phyloP scores from a whole-genome alignment of 2,113 vertebrate genomes.

The Nematolebias whitei region DNA sequence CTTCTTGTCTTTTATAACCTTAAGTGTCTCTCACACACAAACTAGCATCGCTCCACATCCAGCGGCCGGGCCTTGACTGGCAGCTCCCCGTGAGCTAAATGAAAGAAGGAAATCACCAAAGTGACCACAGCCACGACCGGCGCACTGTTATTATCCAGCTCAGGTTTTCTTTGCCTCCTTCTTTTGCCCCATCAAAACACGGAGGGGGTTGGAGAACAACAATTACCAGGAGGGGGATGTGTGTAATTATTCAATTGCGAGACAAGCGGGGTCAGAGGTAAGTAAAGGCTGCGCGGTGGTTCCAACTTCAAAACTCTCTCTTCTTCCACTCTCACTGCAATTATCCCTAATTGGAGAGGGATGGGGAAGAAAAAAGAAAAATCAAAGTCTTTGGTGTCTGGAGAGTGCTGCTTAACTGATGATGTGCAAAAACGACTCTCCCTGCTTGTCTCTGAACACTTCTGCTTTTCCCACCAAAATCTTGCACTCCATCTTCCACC shows the following conservation, averaged over 20 bases:
- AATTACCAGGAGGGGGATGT: slow-evolving; percentile 73
- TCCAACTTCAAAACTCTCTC: slow-evolving; percentile 64
- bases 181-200: slow-evolving; percentile 67
- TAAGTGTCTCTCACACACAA: slow-evolving; percentile 38
- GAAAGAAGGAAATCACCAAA: slow-evolving; percentile 75
- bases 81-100: slow-evolving; percentile 44
- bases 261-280: slow-evolving; percentile 72
- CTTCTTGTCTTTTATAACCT: slow-evolving; percentile 40
- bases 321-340: slow-evolving; percentile 76
- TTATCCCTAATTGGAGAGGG: slow-evolving; percentile 75
- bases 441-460: slow-evolving; percentile 28
- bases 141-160: slow-evolving; percentile 75
- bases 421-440: slow-evolving; percentile 62
- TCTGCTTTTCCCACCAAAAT: slow-evolving; percentile 42
- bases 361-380: slow-evolving; percentile 17
- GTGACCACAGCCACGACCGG: slow-evolving; percentile 64
- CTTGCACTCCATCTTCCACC: slow-evolving; percentile 52
- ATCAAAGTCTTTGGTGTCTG: slow-evolving; percentile 70
- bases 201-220: slow-evolving; percentile 65
- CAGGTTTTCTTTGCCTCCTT: slow-evolving; percentile 60
- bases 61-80: slow-evolving; percentile 26
- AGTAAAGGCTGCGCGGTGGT: slow-evolving; percentile 67
- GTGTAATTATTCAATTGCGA: slow-evolving; percentile 79
- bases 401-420: slow-evolving; percentile 67
- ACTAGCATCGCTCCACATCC: slow-evolving; percentile 43